A percentile compares a stretch with the other conserved stretches of the same genome.
Conservation (phyloP, 1,140 invertebrate genomes). For the Trichonephila inaurata region DNA sequence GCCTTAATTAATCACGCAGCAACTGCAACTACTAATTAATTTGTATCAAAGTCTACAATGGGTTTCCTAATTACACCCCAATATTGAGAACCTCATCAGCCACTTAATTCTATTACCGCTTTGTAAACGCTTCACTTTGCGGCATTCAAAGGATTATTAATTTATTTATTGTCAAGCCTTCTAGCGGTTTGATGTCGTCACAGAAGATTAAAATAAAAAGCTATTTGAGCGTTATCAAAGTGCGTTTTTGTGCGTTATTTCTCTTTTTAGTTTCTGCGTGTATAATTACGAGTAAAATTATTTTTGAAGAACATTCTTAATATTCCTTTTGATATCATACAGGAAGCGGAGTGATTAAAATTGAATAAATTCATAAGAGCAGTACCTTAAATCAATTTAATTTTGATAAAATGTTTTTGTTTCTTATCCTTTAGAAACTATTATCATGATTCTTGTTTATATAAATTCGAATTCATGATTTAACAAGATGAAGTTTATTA, state of each 20-base stretch:
- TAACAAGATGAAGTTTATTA: too few relatives aligned
- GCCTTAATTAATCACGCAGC: conserved; percentile 70
- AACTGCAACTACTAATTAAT: conserved; percentile 74
- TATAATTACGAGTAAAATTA: neutral
- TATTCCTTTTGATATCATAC: neutral
- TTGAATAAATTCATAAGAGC: neutral
- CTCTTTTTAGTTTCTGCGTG: neutral
- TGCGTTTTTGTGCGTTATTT: neutral
- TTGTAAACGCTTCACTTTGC: conserved; percentile 56
- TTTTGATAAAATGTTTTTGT: too few relatives aligned
- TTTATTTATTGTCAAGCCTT: conserved; percentile 48
- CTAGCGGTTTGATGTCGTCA: conserved; percentile 22
- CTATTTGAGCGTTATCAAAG: neutral
- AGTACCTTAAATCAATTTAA: too few relatives aligned
- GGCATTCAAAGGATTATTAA: conserved; percentile 48
- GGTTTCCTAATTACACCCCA: conserved; percentile 46
- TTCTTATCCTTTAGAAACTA: too few relatives aligned
- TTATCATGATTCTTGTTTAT: too few relatives aligned
- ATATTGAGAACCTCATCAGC: conserved; percentile 54
- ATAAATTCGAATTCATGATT: too few relatives aligned
- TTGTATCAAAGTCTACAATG: conserved; percentile 68
- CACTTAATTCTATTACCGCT: conserved; percentile 66
- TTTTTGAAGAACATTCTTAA: neutral
- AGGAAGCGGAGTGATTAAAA: neutral
- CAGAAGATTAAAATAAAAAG: conserved; percentile 32